phyloP scores from a whole-genome alignment of 1,140 invertebrate genomes.

The Drosophila persimilis region DNA sequence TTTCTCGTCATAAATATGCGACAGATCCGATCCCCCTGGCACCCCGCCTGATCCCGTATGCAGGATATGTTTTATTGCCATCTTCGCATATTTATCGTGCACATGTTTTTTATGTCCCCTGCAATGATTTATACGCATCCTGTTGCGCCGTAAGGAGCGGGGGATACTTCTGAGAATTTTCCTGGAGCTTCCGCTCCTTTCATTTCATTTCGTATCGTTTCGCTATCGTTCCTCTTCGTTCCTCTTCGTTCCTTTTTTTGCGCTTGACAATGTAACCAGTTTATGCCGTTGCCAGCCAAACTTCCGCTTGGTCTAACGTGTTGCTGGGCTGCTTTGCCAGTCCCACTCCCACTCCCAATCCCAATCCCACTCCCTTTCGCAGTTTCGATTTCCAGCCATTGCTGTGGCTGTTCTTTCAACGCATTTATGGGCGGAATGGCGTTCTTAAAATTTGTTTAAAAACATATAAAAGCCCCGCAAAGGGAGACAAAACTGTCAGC shows the following conservation, averaged over 20 bases:
- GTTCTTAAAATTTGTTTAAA: constrained; percentile 29
- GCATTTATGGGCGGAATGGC: too few relatives aligned
- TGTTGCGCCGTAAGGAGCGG: constrained; percentile 53
- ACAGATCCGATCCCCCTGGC: not conserved
- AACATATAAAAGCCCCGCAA: constrained; percentile 10
- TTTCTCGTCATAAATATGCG: constrained; percentile 38
- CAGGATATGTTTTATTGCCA: constrained; percentile 51
- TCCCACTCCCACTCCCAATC: constrained; percentile 5
- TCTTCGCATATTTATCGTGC: constrained; percentile 45
- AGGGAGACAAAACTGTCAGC: constrained; percentile 7
- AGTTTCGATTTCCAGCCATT: not conserved
- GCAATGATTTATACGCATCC: constrained; percentile 70
- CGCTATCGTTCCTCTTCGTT: not conserved
- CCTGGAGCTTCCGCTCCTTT: constrained; percentile 41
- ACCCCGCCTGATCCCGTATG: constrained; percentile 32
- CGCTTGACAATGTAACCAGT: constrained; percentile 74
- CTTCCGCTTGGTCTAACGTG: constrained; percentile 36
- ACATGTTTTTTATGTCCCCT: constrained; percentile 25
- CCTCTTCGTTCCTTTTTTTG: constrained; percentile 17
- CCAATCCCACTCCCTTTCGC: not conserved
- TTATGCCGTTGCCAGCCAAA: constrained; percentile 54
- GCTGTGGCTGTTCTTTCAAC: too few relatives aligned
- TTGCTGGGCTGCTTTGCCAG: not conserved
- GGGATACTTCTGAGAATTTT: constrained; percentile 16
- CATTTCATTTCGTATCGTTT: not conserved